A percentile compares a stretch with the other conserved stretches of the same genome.
These are phyloP conservation scores for Anastatus disparis DNA, from an alignment of 1,140 invertebrate genomes.

Conservation along the genomic window DNA sequence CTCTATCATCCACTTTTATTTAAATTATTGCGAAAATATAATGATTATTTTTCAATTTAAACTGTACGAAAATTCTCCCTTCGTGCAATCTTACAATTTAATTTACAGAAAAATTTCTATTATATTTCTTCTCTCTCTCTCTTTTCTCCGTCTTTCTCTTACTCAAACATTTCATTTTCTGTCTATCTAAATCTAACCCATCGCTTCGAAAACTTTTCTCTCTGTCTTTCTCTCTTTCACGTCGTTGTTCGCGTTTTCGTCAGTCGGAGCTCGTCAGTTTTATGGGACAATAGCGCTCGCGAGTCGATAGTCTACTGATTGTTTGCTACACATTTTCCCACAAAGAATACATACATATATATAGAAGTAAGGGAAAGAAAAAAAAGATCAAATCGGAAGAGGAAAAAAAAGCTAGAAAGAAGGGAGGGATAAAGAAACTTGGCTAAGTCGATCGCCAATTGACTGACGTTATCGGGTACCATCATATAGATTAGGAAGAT, in stretches of 20 bases:
- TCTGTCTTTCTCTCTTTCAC: background rate
- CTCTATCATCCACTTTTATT: too few relatives aligned
- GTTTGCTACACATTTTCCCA: slow-evolving; percentile 57
- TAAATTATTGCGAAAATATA: background rate
- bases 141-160: slow-evolving; percentile 10
- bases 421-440: slow-evolving; percentile 24
- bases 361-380: slow-evolving; percentile 10
- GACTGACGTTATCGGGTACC: slow-evolving; percentile 62
- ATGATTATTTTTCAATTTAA: slow-evolving; percentile 14
- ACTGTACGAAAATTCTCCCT: slow-evolving; percentile 18
- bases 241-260: background rate
- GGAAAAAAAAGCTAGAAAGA: slow-evolving; percentile 3
- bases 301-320: slow-evolving; percentile 47
- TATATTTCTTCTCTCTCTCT: slow-evolving; percentile 7
- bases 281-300: slow-evolving; percentile 47
- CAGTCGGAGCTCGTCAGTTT: slow-evolving; percentile 15
- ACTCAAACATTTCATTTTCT: slow-evolving; percentile 17
- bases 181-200: slow-evolving; percentile 32
- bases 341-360: slow-evolving; percentile 45
- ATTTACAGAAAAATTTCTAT: slow-evolving; percentile 5
- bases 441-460: slow-evolving; percentile 59
- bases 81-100: background rate
- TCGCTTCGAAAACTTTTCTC: slow-evolving; percentile 1
- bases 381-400: background rate
- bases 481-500: slow-evolving; percentile 63